Evolutionary conservation across 2,888 invertebrate species (phyloP).

Genomic region (Yponomeuta cagnagella): DNA sequence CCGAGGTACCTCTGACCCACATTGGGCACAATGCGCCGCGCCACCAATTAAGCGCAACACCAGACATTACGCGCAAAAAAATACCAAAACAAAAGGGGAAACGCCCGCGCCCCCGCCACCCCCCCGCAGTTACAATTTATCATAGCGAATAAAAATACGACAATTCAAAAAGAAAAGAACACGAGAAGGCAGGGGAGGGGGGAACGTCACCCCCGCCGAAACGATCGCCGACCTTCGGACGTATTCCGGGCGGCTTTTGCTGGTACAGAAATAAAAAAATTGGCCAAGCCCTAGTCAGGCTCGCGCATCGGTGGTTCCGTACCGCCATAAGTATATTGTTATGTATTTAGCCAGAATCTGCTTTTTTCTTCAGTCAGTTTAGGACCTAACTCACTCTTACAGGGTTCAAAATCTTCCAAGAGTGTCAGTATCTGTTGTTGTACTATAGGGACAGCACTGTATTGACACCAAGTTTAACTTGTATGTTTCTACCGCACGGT

Average conservation of each 20-base stretch:
- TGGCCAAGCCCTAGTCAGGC: no score
- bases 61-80: conserved; percentile 64
- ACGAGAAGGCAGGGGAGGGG: conserved; percentile 56
- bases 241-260: conserved; percentile 35
- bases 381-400: no score
- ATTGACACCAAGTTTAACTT: no score
- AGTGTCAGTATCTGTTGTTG: no score
- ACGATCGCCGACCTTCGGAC: conserved; percentile 35
- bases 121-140: conserved; percentile 64
- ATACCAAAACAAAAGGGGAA: conserved; percentile 71
- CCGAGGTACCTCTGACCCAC: conserved; percentile 46
- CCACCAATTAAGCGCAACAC: conserved; percentile 70
- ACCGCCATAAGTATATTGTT: no score
- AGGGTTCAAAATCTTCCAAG: no score
- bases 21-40: conserved; percentile 62
- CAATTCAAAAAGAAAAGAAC: conserved; percentile 72
- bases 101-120: conserved; percentile 25
- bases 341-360: no score
- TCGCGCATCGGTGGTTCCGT: no score
- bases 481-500: no score
- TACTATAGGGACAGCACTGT: no score
- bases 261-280: no score
- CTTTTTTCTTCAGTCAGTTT: no score
- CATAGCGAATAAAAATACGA: conserved; percentile 74
- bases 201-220: conserved; percentile 42